Evolutionary conservation across 2,113 vertebrate species (phyloP).

Genomic region (Pygoscelis antarcticus): DNA sequence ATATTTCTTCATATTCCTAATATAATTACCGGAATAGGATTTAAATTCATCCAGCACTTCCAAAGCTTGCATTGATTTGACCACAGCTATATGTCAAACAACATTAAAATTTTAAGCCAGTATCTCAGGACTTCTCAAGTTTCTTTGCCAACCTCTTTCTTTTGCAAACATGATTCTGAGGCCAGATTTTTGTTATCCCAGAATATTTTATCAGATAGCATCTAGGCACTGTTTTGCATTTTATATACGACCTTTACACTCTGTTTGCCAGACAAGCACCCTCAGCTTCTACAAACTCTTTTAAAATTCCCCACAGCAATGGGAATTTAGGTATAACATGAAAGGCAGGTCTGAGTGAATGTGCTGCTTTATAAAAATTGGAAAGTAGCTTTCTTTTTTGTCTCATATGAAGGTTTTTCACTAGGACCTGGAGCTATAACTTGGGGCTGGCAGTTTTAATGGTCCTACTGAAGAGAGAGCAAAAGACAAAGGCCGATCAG

Average conservation of each 20-base stretch:
- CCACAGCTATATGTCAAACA: background rate
- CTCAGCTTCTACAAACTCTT: background rate
- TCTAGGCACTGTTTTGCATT: background rate
- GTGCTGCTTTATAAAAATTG: background rate
- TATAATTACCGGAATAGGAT: background rate
- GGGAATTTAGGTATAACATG: background rate
- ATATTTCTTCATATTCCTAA: background rate
- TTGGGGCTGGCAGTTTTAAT: background rate
- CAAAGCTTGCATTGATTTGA: background rate
- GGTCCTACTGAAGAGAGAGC: background rate
- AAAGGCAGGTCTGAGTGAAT: background rate
- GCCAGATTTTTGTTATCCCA: background rate
- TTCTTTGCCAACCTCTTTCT: background rate
- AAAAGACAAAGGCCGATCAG: background rate
- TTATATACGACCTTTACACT: background rate
- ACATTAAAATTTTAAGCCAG: background rate
- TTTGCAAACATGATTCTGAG: background rate
- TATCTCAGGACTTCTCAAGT: background rate
- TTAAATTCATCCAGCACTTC: background rate
- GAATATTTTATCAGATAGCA: background rate
- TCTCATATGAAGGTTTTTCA: background rate
- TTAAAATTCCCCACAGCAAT: background rate
- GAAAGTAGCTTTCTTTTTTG: background rate
- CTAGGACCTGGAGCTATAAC: background rate
- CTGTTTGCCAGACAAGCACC: background rate